Evolutionary conservation across 2,888 invertebrate species (phyloP).

Genomic region (Drosophila cognata): DNA sequence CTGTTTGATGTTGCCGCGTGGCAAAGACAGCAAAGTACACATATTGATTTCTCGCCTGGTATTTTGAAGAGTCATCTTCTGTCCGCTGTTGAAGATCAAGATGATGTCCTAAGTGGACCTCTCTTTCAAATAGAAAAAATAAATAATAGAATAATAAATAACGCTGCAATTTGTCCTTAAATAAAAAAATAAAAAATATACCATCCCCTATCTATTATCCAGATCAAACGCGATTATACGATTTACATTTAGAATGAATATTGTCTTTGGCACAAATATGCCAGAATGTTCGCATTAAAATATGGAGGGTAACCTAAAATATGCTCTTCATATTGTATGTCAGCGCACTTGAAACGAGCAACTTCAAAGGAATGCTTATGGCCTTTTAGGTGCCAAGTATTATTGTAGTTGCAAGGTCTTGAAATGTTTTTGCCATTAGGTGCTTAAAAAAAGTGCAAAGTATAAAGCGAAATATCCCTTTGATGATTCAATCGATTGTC

Average conservation of each 20-base stretch:
- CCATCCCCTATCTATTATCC: fast-evolving
- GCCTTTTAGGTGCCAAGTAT: constrained; percentile 1
- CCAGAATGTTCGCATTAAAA: neutral
- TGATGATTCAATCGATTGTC: constrained; percentile 8
- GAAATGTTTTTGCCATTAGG: constrained; percentile 1
- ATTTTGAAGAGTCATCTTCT: neutral
- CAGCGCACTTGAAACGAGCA: constrained; percentile 1
- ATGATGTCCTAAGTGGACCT: neutral
- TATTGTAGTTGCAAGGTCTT: constrained; percentile 7
- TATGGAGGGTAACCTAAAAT: neutral
- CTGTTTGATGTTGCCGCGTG: constrained; percentile 22
- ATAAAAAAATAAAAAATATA: neutral
- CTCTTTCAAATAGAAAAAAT: neutral
- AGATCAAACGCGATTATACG: neutral
- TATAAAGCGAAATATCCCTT: neutral
- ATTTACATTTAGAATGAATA: neutral
- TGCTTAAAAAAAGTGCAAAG: neutral
- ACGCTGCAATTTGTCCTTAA: neutral
- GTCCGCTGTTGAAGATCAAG: neutral
- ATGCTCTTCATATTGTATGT: neutral
- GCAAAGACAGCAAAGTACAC: constrained; percentile 6
- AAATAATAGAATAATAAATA: neutral
- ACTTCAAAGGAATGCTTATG: neutral
- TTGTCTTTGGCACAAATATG: neutral
- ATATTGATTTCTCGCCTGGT: constrained; percentile 45